Evolutionary conservation across 2,113 vertebrate species (phyloP), one percentile per base, ranked within the genome.

Genomic region (Scatophagus argus): DNA sequence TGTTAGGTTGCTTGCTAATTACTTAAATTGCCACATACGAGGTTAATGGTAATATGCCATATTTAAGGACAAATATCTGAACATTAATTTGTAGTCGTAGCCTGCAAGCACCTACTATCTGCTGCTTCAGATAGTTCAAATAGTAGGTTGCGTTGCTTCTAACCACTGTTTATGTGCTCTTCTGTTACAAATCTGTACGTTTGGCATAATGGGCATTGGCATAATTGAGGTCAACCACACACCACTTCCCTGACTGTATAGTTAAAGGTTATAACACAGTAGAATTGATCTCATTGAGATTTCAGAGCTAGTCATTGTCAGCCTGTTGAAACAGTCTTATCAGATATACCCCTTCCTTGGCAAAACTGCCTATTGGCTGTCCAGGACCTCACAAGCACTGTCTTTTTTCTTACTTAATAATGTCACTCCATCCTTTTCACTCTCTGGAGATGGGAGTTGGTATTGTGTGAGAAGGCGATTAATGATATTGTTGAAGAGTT

Each of bases 401-500:
- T 67, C 3, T 25, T 31, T 65, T 32, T 32, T 23, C 23, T 39
- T 7, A 32, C n/a, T 47, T 34, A 21, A 17, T 62, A 36, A 46
- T 32, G 41, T 67, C 41, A 23, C 21, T 31, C 64, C 62, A 55
- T 29, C 16, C 17, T 21, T 54, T 39, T 29, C 60, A 67, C 25
- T 60, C 46, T 54, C 27, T 38, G n/a, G 8, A 16, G 25, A n/a
- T 32, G 62, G 17, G 44, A 38, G 59, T 31, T 49, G 55, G 13
- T n/a, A 5, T 54, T 31, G 36, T 79, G 59, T 39, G 61, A 73
- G 69, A 49, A 43, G 51, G 54, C 17, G 41, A 61, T 77, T 74
- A 61, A 65, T 66, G 32, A 77, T 64, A 60, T 68, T 76, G 39
- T 44, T 17, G 23, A 56, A 73, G 68, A 32, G 43, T 23, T 67